A percentile compares a stretch with the other conserved stretches of the same genome.
phyloP scores from a whole-genome alignment of 2,113 vertebrate genomes.

The Hystrix cristata region DNA sequence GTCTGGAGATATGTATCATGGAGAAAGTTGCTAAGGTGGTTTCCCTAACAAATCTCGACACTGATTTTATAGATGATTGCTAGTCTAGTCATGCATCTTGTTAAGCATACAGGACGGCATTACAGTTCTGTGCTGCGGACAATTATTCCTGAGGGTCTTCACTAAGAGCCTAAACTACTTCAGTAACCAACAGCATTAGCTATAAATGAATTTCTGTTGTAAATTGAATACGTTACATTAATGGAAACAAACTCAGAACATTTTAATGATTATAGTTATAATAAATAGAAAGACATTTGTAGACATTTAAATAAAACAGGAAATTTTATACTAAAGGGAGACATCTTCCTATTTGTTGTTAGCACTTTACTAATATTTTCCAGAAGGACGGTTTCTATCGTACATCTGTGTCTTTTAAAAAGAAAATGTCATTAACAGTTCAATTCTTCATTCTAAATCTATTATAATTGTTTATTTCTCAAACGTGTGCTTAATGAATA shows the following conservation, averaged over 20 bases:
- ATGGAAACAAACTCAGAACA: not conserved
- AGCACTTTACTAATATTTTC: not conserved
- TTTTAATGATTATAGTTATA: not conserved
- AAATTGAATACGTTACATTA: not conserved
- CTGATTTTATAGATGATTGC: conserved; percentile 7
- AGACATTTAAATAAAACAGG: not conserved
- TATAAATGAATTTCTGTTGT: not conserved
- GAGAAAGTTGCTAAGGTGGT: not conserved
- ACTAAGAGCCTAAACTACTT: not conserved
- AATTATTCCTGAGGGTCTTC: not conserved
- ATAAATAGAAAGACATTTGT: conserved; percentile 14
- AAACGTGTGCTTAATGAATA: not conserved
- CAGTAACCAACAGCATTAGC: conserved; percentile 23
- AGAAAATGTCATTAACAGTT: not conserved
- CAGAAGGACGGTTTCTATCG: not conserved
- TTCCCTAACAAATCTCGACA: conserved; percentile 26
- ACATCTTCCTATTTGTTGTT: not conserved
- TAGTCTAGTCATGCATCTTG: conserved; percentile 7
- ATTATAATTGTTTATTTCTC: not conserved
- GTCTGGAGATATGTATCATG: not conserved
- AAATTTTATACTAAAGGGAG: not conserved
- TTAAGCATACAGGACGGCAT: conserved; percentile 36
- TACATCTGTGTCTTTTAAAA: conserved; percentile 6
- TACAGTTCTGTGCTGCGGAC: conserved; percentile 1
- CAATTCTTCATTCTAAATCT: not conserved